Base-by-base conservation (phyloP, 2,113 vertebrate genomes). In the Miniopterus natalensis region DNA sequence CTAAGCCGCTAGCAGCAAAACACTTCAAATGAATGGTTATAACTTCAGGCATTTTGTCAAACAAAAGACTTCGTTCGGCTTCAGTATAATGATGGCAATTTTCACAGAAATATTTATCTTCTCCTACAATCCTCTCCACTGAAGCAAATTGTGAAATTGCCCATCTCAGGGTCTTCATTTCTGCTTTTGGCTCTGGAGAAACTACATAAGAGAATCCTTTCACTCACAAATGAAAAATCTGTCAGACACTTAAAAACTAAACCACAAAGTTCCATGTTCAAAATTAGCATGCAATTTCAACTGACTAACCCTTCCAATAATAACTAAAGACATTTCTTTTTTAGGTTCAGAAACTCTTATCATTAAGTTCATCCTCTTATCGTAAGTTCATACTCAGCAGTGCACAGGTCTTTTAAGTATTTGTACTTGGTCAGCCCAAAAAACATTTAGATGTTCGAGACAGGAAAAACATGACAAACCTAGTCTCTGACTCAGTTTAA, bases 81-180 rank as follows among this genome's bases (percentile, higher is more conserved):
- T 99, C 99, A 0, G 99, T 98, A 98, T 99, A 99, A 96, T 99
- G 99, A 91, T 98, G 99, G 95, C 99, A 99, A 47, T 99, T 99
- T 97, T 99, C 99, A 93, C 99, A 99, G 98, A 99, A 99, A 96
- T 99, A 99, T 92, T 99, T 99, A 97, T 99, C 99, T 98, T 99
- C 99, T 70, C 99, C 99, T 63, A 99, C 99, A 92, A 99, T 99
- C 96, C 99, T 99, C 97, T 99, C 99, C 98, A 99, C 99, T 0
- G 99, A 99, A 0, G 99, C 99, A 98, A 99, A 99, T 97, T 99
- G 99, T 59, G 99, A 99, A 88, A 99, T 99, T 74, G 99, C 99
- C 99, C 99, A 99, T 78, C 99, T 99, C 93, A 99, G 98, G 68
- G 99, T 99, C 98, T 99, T 99, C 97, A 98, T 98, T 98, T 99